Percentiles rank a stretch among this genome's conserved stretches.
phyloP scores from a whole-genome alignment of 2,888 invertebrate species.

The Lasioglossum marginatum region DNA sequence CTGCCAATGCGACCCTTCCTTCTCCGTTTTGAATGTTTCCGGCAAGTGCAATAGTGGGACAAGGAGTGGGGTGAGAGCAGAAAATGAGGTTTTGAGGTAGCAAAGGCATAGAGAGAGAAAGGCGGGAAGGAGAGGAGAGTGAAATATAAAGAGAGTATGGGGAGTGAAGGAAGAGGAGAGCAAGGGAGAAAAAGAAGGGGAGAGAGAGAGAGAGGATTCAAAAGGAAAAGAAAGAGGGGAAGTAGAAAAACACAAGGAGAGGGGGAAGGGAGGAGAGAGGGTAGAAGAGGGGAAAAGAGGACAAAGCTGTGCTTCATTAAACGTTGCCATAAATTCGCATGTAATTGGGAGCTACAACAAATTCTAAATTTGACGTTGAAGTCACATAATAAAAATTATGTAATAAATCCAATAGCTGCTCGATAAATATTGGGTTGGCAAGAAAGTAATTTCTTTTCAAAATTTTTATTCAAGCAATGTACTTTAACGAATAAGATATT shows the following conservation, averaged over 20 bases:
- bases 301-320: background rate
- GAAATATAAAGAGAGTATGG: background rate
- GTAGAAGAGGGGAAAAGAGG: background rate
- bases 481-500: too few relatives aligned
- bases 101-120: background rate
- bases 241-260: background rate
- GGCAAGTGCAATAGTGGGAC: constrained; percentile 56
- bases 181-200: background rate
- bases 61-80: constrained; percentile 41
- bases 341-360: too few relatives aligned
- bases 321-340: background rate
- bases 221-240: background rate
- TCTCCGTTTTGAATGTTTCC: constrained; percentile 74
- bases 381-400: background rate
- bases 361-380: background rate
- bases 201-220: background rate
- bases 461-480: too few relatives aligned
- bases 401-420: background rate
- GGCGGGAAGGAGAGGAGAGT: background rate
- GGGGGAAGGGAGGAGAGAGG: background rate
- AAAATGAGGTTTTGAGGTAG: background rate
- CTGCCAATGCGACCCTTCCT: constrained; percentile 75
- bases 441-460: too few relatives aligned
- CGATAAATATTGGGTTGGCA: background rate
- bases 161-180: background rate